Evolutionary conservation across 2,113 vertebrate species (phyloP), one percentile per base, ranked within the genome.

Genomic region (Bubalus kerabau): DNA sequence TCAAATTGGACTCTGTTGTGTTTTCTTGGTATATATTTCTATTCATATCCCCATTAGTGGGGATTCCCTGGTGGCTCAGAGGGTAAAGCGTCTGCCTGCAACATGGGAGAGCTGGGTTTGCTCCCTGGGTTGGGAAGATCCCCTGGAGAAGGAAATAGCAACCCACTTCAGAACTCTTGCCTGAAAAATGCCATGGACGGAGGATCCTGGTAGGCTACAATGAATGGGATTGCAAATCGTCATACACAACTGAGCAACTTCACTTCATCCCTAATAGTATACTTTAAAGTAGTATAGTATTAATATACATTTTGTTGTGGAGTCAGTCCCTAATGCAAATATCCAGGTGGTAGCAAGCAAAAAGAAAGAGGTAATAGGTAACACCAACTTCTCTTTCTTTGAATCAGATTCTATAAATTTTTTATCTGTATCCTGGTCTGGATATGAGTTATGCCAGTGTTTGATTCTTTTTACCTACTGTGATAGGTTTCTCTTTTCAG

Each of bases 371-470:
- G 15, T 21, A 83, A 28, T 15, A 28, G 15, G 15, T 32, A 28
- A n/a, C 1, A 36, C 13, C 14, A 54, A 17, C 30, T 90, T 71
- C 15, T 48, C 1, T 81, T 40, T 48, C 71, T 92, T 87, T 84
- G 52, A 40, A 48, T 87, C 24, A 1, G 12, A 32, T 80, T 56
- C n/a, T 71, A 19, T 52, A 59, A 21, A 16, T 54, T 30, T n/a
- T 64, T 0, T 12, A 6, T 91, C 19, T 64, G 1, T 71, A 4
- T 21, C 12, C 26, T 8, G 1, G 28, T 4, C 12, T 7, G 43
- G 23, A 46, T 16, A 40, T 11, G 6, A 86, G 54, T 78, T n/a
- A 54, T 15, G 13, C 2, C 74, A 50, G 10, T 59, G 5, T 48
- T 32, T 56, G 30, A 21, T 93, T 86, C 24, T 87, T 87, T 85